Conservation (phyloP, 2,888 invertebrate genomes). For the Drosophila yooni region DNA sequence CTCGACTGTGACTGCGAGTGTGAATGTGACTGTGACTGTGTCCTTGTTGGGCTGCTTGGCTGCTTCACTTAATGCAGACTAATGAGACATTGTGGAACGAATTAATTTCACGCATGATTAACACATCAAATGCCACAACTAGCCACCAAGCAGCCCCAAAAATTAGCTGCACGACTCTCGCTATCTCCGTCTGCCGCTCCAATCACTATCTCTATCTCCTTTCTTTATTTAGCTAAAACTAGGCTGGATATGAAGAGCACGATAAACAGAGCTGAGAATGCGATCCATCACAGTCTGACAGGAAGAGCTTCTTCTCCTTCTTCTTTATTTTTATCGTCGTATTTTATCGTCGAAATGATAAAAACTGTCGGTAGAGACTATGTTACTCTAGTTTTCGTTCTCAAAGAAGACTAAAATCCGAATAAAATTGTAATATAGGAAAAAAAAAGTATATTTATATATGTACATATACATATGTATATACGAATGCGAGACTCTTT, state of each 20-base stretch:
- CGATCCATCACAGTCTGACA: slow-evolving; percentile 16
- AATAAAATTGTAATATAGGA: not conserved
- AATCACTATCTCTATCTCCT: not conserved
- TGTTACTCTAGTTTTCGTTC: not conserved
- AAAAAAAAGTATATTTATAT: not conserved
- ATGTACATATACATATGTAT: too few species aligned
- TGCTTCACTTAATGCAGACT: slow-evolving; percentile 81
- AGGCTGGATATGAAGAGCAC: not conserved
- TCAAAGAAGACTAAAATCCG: not conserved
- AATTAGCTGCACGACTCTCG: not conserved
- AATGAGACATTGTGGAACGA: slow-evolving; percentile 82
- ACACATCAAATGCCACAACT: slow-evolving; percentile 76
- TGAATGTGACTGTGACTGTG: slow-evolving; percentile 22
- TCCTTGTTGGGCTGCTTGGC: slow-evolving; percentile 60
- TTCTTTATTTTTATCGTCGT: too few species aligned
- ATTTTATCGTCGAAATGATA: not conserved
- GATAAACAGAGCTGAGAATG: slow-evolving; percentile 13
- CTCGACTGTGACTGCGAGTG: slow-evolving; percentile 12
- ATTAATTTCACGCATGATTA: slow-evolving; percentile 83
- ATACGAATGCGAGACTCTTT: not conserved
- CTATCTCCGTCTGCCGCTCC: not conserved
- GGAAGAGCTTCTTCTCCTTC: not conserved
- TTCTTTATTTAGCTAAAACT: not conserved
- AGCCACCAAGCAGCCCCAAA: slow-evolving; percentile 5
- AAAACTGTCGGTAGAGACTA: not conserved